These are phyloP conservation scores for Nomada fabriciana DNA, from an alignment of 2,888 invertebrate genomes.

Conservation along the genomic window DNA sequence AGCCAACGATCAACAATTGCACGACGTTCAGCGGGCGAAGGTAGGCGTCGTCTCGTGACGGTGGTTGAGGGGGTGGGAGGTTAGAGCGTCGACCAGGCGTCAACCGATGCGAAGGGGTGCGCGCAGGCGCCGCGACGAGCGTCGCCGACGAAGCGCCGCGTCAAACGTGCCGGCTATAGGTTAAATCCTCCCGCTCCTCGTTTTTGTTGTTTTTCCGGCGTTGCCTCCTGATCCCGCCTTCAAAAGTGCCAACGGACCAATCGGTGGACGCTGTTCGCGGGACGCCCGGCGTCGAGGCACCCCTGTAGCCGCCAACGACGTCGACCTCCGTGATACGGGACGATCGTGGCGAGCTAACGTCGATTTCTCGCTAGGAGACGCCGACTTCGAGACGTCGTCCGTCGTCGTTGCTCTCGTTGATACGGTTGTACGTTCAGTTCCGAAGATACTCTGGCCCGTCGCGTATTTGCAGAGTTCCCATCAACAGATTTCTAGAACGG, in stretches of 20 bases:
- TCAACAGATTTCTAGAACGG: neutral
- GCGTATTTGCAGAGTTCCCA: neutral
- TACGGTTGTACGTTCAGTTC: constrained; percentile 5
- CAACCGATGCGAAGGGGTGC: constrained; percentile 61
- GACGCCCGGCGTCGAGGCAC: constrained; percentile 62
- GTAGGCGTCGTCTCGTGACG: constrained; percentile 66
- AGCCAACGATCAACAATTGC: constrained; percentile 82
- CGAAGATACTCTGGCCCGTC: neutral
- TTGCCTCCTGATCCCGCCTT: constrained; percentile 85
- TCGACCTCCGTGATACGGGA: constrained; percentile 41
- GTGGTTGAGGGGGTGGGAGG: constrained; percentile 44
- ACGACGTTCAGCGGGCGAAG: constrained; percentile 64
- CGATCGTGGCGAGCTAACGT: constrained; percentile 46
- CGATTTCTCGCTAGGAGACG: constrained; percentile 52
- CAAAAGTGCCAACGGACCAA: constrained; percentile 83
- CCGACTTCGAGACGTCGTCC: constrained; percentile 59
- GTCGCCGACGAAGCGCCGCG: constrained; percentile 76
- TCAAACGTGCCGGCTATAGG: constrained; percentile 84
- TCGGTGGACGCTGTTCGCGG: constrained; percentile 71
- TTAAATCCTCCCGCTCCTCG: constrained; percentile 82
- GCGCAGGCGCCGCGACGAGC: constrained; percentile 79
- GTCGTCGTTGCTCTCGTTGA: constrained; percentile 39
- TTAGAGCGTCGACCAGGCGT: constrained; percentile 61
- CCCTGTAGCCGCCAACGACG: constrained; percentile 47
- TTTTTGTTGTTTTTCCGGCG: constrained; percentile 83